phyloP scores from a whole-genome alignment of 2,113 vertebrate species.

The Entomyzon cyanotis region DNA sequence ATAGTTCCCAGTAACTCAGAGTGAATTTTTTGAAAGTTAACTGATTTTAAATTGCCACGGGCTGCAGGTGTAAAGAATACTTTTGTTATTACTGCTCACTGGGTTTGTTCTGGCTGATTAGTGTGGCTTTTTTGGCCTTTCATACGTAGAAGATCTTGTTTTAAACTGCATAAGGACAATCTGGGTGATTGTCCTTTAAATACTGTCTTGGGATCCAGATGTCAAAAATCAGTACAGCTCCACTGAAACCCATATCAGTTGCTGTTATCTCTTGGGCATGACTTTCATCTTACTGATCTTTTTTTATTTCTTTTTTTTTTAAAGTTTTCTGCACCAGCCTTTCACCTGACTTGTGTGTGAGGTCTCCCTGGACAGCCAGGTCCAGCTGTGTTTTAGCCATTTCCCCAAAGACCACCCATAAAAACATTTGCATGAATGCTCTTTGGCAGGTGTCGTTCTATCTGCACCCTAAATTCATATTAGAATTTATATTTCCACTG shows the following conservation, averaged over 20 bases:
- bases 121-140: neutral
- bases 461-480: neutral
- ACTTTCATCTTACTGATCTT: neutral
- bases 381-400: neutral
- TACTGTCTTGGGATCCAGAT: neutral
- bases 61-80: neutral
- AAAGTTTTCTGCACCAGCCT: neutral
- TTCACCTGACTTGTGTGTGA: neutral
- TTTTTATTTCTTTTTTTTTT: neutral
- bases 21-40: neutral
- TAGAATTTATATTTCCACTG: neutral
- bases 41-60: neutral
- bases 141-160: neutral
- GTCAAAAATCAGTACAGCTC: neutral
- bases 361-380: neutral
- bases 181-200: neutral
- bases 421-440: accelerated
- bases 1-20: neutral
- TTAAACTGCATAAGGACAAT: neutral
- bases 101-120: neutral
- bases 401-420: neutral
- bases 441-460: neutral
- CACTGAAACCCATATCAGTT: neutral
- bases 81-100: neutral
- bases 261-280: neutral